These are phyloP conservation scores for Aphelenchoides besseyi DNA, from an alignment of 1,140 invertebrate species.

Conservation along the genomic window DNA sequence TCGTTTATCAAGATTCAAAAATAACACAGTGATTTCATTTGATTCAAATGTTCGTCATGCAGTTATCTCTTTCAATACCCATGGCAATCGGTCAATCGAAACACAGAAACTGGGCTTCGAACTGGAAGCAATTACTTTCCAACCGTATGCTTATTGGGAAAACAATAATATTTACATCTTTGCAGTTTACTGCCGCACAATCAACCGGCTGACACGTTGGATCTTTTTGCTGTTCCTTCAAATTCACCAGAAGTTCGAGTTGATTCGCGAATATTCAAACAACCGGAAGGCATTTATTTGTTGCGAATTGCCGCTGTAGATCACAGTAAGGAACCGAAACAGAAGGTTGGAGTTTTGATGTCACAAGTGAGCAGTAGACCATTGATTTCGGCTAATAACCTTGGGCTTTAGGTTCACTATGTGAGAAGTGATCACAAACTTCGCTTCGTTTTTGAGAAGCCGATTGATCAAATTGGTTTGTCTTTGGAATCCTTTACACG, in stretches of 20 bases:
- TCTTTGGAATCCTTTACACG: conserved; percentile 21
- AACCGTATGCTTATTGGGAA: conserved; percentile 3
- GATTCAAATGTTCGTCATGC: background rate
- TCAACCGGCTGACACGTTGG: background rate
- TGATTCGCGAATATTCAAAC: conserved; percentile 28
- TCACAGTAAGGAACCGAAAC: background rate
- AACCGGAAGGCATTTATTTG: conserved; percentile 31
- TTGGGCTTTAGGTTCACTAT: conserved; percentile 27
- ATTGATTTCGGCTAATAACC: background rate
- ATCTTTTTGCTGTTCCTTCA: conserved; percentile 23
- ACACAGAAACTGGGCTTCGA: background rate
- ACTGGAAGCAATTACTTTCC: conserved; percentile 10
- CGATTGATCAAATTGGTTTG: conserved; percentile 18
- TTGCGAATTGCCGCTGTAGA: conserved; percentile 15
- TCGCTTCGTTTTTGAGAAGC: conserved; percentile 26
- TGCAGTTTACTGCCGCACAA: background rate
- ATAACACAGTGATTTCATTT: background rate
- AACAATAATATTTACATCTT: background rate
- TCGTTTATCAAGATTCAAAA: background rate
- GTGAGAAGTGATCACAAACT: conserved; percentile 25
- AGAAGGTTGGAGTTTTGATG: conserved; percentile 13
- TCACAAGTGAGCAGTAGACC: background rate
- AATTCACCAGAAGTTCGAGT: conserved; percentile 22
- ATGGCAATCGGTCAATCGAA: background rate
- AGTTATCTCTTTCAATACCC: background rate